Evolutionary conservation across 1,140 invertebrate species (phyloP).

Genomic region (Ectropis grisescens): DNA sequence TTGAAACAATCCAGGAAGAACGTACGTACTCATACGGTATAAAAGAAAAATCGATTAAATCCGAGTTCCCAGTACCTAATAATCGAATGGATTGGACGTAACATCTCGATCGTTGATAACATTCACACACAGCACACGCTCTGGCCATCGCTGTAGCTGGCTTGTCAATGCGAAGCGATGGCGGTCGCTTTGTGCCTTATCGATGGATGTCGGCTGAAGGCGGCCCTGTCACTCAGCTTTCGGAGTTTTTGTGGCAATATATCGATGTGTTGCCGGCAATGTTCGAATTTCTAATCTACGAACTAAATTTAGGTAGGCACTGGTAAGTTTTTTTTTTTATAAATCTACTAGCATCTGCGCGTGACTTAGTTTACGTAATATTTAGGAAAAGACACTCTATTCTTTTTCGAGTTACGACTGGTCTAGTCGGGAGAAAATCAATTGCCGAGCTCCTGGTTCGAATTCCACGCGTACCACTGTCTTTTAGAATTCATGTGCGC

Average conservation of each 20-base stretch:
- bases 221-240: conserved; percentile 66
- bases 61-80: conserved; percentile 38
- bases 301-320: no score
- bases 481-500: no score
- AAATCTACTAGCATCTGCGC: no score
- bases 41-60: conserved; percentile 29
- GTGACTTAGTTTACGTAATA: no score
- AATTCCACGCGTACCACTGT: no score
- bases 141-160: no score
- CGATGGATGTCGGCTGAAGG: conserved; percentile 55
- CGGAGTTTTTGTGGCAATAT: conserved; percentile 52
- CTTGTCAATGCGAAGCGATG: conserved; percentile 52
- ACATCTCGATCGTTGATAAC: conserved; percentile 59
- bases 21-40: conserved; percentile 17
- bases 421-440: no score
- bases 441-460: no score
- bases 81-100: conserved; percentile 52
- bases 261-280: conserved; percentile 28
- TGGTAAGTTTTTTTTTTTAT: no score
- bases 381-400: no score
- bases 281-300: conserved; percentile 1
- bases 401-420: no score
- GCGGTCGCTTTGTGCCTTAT: conserved; percentile 57
- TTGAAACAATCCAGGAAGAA: conserved; percentile 5
- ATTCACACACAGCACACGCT: conserved; percentile 67